Conservation (phyloP, 2,797 vertebrate species). For the Lophotriccus pileatus region DNA sequence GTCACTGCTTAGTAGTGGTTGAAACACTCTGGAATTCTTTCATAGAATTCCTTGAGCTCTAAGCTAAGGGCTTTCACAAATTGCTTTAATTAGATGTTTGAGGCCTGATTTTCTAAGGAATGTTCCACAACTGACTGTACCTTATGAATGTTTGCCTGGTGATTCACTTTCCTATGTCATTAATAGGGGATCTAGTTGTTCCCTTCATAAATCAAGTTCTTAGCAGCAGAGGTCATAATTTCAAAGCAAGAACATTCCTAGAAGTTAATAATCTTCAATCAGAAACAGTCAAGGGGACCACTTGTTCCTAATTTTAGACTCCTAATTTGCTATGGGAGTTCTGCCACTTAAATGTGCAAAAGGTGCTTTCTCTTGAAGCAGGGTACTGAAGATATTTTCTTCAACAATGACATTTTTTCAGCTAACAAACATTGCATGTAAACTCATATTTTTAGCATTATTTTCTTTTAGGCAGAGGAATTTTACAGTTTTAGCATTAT, state of each 20-base stretch:
- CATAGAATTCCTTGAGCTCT: background rate
- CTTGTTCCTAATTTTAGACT: background rate
- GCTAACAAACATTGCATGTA: background rate
- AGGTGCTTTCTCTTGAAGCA: background rate
- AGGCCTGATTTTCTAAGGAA: background rate
- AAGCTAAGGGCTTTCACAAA: background rate
- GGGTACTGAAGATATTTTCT: background rate
- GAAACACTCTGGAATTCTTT: background rate
- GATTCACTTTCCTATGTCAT: background rate
- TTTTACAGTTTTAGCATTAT: background rate
- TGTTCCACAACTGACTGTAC: background rate
- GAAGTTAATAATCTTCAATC: background rate
- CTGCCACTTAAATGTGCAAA: background rate
- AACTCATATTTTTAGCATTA: background rate
- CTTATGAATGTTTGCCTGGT: background rate
- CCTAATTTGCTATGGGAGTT: background rate
- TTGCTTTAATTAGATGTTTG: constrained; percentile 24
- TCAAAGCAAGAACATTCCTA: constrained; percentile 6
- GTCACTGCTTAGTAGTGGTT: background rate
- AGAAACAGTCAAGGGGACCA: background rate
- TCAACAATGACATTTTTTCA: background rate
- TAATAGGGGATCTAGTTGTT: background rate
- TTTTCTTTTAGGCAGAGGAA: background rate
- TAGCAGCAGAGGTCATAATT: background rate
- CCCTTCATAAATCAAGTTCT: background rate